Evolutionary conservation across 2,113 vertebrate species (phyloP), one percentile per base, ranked within the genome.

Genomic region (Pedetes capensis): DNA sequence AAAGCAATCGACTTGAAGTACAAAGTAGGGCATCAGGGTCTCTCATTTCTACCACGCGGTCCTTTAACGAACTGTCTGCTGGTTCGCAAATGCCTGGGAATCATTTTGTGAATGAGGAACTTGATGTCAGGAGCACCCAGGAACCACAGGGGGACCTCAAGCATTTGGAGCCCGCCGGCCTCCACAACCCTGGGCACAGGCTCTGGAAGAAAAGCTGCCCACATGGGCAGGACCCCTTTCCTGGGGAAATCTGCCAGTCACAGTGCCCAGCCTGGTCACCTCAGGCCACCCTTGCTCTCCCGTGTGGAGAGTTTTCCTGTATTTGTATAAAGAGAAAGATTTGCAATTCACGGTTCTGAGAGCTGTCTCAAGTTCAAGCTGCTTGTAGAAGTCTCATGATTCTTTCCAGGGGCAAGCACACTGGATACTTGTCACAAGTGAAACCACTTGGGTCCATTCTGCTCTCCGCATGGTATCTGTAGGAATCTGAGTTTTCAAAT

Each of bases 401-500:
- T 47, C 74, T 75, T 89, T 53, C 75, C 64, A 57, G 84, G 22
- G 34, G 93, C 75, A 71, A 61, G 81, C 89, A 84, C 74, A 89
- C 89, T 74, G 14, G 87, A 91, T 95, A 74, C 97, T 90, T 23
- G 87, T 91, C 92, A 10, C 71, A 23, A 6, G 55, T 84, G 53
- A 95, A 92, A 85, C 81, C 86, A 23, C 92, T 81, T 91, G 93
- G 74, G 82, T 71, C 32, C 94, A 49, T 79, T 95, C 94, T 74
- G 78, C 71, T 42, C 87, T 51, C 91, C 3, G 78, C 94, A 4
- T 64, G 63, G 1, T 87, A 93, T 95, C 96, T 57, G 87, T 2
- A 66, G 66, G 97, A 81, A 97, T 93, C 95, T 90, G 82, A 76
- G 96, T 93, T 93, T 96, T 91, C 95, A 86, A 79, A 76, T 89